Base-by-base conservation (phyloP, 1,140 invertebrate species). In the Drosophila pallidifrons region DNA sequence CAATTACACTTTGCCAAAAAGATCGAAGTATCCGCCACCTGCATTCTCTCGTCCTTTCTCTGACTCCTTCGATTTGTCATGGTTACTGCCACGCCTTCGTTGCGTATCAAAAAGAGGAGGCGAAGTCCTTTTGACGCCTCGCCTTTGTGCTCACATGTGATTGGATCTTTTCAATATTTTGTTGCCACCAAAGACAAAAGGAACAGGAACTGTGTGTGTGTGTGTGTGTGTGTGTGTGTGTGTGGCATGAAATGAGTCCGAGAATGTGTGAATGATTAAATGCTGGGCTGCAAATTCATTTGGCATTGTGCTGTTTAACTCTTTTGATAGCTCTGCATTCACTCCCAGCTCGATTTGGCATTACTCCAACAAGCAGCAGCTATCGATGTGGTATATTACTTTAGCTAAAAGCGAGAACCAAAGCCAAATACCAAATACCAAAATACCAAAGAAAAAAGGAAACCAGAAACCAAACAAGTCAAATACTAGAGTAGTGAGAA, bases 141-240 rank as follows among this genome's bases (percentile, higher is more conserved):
- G 8, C 16, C 1, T 60, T 47, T 13, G 8, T 30, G 13, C 0
- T 11, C 1, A 45, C 20, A 43, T 15, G 28, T 45, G 43, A 46
- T 30, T 60, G 58, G n/a, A 47, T 25, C 30, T 46, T 13, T 61
- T 35, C 59, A 61, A 61, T 51, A 49, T 61, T 61, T 61, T 32
- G 59, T 2, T 25, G 20, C 43, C 3, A 8, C 41, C 25, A 59
- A 49, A 61, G 59, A 43, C 35, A 38, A 38, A 38, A 10, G 7
- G 32, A 5, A 32, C 32, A 32, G 6, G 1, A 8, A 7, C 5
- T 32, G 32, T 8, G 55, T 13, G 38, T 45, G 20, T 45, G 16
- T n/a, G n/a, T n/a, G n/a, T n/a, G n/a, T n/a, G n/a, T 43, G 55
- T 25, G 2, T 15, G 32, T 38, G 15, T 55, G 13, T 2, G 54